Evolutionary conservation across 2,888 invertebrate species (phyloP).

Genomic region (Netelia inedita): DNA sequence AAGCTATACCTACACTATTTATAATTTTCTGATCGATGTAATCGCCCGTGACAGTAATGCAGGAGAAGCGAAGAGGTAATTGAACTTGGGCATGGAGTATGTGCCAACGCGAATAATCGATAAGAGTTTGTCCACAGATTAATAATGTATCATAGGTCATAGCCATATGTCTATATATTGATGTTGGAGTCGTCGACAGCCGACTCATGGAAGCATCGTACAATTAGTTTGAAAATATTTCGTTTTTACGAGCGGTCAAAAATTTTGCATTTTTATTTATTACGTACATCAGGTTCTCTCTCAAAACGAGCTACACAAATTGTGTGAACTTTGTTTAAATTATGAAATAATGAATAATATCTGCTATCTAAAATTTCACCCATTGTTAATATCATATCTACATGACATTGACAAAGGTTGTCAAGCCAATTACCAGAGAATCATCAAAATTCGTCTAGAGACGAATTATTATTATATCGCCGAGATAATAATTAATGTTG

Average conservation of each 20-base stretch:
- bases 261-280: no score
- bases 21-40: slow-evolving; percentile 30
- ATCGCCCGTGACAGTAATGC: not conserved
- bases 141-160: slow-evolving; percentile 45
- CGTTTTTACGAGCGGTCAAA: not conserved
- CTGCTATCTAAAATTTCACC: no score
- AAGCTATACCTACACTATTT: not conserved
- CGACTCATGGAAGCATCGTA: slow-evolving; percentile 8
- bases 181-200: not conserved
- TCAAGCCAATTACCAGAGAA: no score
- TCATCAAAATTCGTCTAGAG: no score
- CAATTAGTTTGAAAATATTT: not conserved
- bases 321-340: no score
- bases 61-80: slow-evolving; percentile 21
- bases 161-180: not conserved
- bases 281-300: no score
- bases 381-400: no score
- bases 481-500: no score
- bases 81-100: slow-evolving; percentile 40
- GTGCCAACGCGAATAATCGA: slow-evolving; percentile 35
- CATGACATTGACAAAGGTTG: no score
- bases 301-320: no score
- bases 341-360: no score
- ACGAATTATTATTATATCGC: no score
- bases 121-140: slow-evolving; percentile 39